These are phyloP conservation scores for Melanaphis sacchari DNA, from an alignment of 1,140 invertebrate species.

Conservation along the genomic window DNA sequence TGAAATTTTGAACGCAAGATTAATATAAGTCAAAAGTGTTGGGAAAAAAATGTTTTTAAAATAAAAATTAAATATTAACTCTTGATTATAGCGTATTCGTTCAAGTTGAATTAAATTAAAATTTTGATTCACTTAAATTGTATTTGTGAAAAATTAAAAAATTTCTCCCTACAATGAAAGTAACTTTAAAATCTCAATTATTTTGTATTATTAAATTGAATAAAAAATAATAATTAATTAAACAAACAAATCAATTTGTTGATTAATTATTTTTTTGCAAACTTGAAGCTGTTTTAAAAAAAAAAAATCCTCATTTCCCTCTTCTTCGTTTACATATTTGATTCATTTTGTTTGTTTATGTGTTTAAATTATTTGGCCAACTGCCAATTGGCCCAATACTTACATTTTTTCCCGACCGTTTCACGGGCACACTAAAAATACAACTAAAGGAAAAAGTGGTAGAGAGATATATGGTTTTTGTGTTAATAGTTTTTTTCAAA, in stretches of 20 bases:
- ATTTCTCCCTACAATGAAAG: neutral
- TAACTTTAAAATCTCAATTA: neutral
- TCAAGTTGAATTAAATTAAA: no score
- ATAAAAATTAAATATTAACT: neutral
- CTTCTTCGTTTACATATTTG: neutral
- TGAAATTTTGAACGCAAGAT: neutral
- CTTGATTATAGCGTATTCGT: no score
- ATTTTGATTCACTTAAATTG: neutral
- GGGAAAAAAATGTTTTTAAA: neutral
- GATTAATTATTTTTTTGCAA: neutral
- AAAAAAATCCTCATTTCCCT: neutral
- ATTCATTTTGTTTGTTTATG: neutral
- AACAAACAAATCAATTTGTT: neutral
- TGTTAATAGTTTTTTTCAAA: neutral
- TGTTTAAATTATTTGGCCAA: conserved; percentile 20
- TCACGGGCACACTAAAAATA: neutral
- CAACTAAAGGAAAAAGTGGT: neutral
- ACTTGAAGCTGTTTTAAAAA: neutral
- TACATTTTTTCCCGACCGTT: neutral
- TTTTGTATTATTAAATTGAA: conserved; percentile 22
- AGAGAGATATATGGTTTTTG: neutral
- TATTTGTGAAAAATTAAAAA: neutral
- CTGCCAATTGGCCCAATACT: conserved; percentile 13
- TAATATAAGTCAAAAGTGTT: neutral
- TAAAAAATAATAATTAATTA: neutral